Percentiles rank a stretch among this genome's conserved stretches.
Evolutionary conservation across 2,113 vertebrate species (phyloP).

Genomic region (Neomonachus schauinslandi): DNA sequence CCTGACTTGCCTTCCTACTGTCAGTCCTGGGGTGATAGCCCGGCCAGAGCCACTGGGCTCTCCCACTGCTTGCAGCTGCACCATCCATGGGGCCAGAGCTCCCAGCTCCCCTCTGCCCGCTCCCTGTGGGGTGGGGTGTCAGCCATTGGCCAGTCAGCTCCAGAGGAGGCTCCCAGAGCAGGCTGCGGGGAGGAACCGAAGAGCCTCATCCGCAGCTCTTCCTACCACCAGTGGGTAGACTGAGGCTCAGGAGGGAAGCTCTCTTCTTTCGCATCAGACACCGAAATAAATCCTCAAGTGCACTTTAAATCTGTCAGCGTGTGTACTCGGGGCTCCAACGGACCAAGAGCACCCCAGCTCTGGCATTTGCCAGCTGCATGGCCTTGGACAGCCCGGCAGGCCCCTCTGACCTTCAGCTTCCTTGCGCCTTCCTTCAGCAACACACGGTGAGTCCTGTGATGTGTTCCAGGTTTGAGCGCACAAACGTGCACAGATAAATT

Average conservation of each 20-base stretch:
- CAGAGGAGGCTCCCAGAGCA: background rate
- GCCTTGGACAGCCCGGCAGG: background rate
- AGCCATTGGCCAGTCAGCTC: background rate
- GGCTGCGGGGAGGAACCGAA: background rate
- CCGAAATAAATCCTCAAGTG: background rate
- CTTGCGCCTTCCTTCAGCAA: background rate
- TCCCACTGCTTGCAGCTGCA: background rate
- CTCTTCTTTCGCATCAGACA: background rate
- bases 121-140: background rate
- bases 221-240: background rate
- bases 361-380: accelerated
- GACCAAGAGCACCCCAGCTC: background rate
- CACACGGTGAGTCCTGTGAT: background rate
- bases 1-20: background rate
- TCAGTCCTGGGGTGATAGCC: background rate
- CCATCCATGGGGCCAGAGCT: background rate
- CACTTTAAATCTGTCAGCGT: background rate
- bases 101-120: background rate
- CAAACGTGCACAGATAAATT: background rate
- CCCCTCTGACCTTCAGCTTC: background rate
- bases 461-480: background rate
- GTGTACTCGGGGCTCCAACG: background rate
- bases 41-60: accelerated
- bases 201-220: background rate
- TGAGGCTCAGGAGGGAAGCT: background rate